Conservation (phyloP, 2,113 vertebrate genomes). For the Mionectes macconnelli region DNA sequence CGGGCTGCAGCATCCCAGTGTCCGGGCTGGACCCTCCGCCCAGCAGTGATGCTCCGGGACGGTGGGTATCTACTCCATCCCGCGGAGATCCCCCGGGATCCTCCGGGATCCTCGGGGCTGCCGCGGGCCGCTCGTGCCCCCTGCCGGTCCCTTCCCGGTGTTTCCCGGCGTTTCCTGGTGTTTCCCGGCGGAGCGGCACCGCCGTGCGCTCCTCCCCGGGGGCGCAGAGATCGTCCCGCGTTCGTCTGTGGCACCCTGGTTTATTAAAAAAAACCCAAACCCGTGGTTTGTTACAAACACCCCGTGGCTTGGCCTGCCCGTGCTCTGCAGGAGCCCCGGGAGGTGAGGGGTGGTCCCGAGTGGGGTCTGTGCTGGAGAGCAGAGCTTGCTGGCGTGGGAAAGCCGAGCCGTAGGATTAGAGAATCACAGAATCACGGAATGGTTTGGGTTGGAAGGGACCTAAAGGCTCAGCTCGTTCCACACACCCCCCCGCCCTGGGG, state of each 20-base stretch:
- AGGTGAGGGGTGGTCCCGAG: not conserved
- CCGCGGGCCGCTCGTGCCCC: not conserved
- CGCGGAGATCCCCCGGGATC: not conserved
- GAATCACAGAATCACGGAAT: not conserved
- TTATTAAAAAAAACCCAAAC: too few species aligned
- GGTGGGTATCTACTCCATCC: not conserved
- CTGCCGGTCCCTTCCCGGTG: not conserved
- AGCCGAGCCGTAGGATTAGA: not conserved
- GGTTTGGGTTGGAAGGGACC: not conserved
- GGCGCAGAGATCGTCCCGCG: not conserved
- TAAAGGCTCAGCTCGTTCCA: not conserved
- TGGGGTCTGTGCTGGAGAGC: not conserved
- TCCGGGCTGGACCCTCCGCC: not conserved
- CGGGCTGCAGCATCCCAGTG: not conserved
- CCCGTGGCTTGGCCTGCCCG: not conserved
- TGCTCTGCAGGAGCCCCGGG: not conserved
- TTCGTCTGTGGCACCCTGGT: accelerated
- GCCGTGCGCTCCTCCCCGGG: not conserved
- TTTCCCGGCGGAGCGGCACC: not conserved
- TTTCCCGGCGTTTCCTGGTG: not conserved
- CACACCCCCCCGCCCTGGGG: too few species aligned
- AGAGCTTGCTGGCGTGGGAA: not conserved
- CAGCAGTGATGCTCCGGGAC: not conserved
- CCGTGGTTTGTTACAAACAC: accelerated
- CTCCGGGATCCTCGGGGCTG: not conserved